A percentile compares a stretch with the other conserved stretches of the same genome.
phyloP scores from a whole-genome alignment of 2,888 invertebrate species.

The Platycheirus albimanus region DNA sequence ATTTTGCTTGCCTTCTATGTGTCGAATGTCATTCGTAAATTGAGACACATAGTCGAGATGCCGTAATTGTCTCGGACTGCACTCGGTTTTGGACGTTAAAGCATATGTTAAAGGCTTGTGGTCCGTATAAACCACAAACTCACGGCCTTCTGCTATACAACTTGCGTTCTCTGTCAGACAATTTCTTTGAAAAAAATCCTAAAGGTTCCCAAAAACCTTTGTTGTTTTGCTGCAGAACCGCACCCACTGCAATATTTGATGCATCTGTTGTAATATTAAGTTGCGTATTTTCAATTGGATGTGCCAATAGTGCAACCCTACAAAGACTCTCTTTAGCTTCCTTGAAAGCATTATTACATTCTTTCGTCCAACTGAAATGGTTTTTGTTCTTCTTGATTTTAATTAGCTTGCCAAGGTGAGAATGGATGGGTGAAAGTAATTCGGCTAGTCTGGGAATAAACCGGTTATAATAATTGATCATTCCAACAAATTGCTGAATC shows the following conservation, averaged over 20 bases:
- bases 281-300: background rate
- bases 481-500: constrained; percentile 5
- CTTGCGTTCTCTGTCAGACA: constrained; percentile 9
- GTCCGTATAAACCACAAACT: constrained; percentile 20
- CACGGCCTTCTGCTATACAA: constrained; percentile 6
- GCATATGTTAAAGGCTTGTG: constrained; percentile 8
- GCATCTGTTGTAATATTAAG: background rate
- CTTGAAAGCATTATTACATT: background rate
- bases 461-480: constrained; percentile 2
- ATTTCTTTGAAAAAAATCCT: constrained; percentile 6
- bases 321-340: background rate
- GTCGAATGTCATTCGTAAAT: constrained; percentile 13
- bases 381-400: constrained; percentile 4
- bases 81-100: background rate
- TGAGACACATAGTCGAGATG: constrained; percentile 18
- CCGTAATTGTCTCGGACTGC: constrained; percentile 6
- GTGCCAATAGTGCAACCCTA: background rate
- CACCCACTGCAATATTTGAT: background rate
- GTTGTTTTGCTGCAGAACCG: background rate
- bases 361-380: constrained; percentile 2
- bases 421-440: background rate
- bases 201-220: background rate
- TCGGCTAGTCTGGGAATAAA: too few species aligned
- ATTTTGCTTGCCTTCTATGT: constrained; percentile 7
- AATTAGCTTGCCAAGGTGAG: background rate